phyloP scores from a whole-genome alignment of 1,140 invertebrate genomes.

The Drosophila neocordata region DNA sequence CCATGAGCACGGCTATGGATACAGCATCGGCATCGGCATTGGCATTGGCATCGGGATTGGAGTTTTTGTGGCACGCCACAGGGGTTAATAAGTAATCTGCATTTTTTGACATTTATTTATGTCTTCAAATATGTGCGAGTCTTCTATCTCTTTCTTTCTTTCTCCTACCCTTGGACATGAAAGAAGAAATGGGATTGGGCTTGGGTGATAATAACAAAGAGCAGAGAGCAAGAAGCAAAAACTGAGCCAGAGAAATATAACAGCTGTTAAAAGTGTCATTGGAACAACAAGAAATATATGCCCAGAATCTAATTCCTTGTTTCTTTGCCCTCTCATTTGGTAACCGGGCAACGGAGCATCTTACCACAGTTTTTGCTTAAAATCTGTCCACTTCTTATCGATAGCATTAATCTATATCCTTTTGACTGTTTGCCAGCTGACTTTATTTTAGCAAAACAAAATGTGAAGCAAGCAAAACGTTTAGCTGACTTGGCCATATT shows the following conservation, averaged over 20 bases:
- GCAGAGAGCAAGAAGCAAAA: conserved; percentile 23
- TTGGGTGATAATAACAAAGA: conserved; percentile 22
- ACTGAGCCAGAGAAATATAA: conserved; percentile 59
- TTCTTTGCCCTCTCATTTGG: neutral
- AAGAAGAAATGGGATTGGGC: neutral
- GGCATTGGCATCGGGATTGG: neutral
- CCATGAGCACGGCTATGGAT: conserved; percentile 22
- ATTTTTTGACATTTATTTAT: conserved; percentile 83
- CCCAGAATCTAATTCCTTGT: conserved; percentile 5
- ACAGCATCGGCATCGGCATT: neutral
- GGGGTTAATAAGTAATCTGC: conserved; percentile 83
- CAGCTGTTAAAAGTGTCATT: conserved; percentile 78
- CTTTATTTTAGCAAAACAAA: neutral
- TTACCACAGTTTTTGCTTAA: neutral
- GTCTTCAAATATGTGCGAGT: conserved; percentile 78
- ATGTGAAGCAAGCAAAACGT: neutral
- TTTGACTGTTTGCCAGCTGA: neutral
- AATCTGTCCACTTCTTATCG: conserved; percentile 6
- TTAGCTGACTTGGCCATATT: too few species aligned
- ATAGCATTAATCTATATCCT: neutral
- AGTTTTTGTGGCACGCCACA: conserved; percentile 70
- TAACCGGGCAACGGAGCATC: neutral
- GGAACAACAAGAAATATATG: conserved; percentile 56
- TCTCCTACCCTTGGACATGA: neutral
- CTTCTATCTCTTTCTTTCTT: neutral